Evolutionary conservation across 1,140 invertebrate species (phyloP).

Genomic region (Calycopis cecrops): DNA sequence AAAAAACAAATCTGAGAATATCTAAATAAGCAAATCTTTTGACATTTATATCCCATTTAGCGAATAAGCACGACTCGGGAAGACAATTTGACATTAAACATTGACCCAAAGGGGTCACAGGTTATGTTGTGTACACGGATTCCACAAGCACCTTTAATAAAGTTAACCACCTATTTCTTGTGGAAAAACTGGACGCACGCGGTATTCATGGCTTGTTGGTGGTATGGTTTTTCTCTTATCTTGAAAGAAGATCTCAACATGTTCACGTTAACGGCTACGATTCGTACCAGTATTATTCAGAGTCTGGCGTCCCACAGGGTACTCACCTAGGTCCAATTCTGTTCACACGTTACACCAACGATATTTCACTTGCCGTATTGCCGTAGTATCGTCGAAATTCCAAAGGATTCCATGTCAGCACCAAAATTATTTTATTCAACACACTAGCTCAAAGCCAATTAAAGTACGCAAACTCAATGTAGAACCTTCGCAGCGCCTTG

Average conservation of each 20-base stretch:
- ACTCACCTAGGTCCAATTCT: slow-evolving; percentile 3
- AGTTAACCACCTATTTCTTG: background rate
- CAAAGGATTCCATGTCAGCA: background rate
- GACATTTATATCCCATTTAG: background rate
- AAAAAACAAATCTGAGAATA: too few relatives aligned
- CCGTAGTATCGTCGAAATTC: background rate
- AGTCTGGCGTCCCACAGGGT: too few relatives aligned
- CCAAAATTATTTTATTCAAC: background rate
- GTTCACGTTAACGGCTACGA: too few relatives aligned
- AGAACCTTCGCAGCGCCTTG: background rate
- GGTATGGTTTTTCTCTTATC: background rate
- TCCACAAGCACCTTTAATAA: background rate
- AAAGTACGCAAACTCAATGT: background rate
- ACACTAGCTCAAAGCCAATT: background rate
- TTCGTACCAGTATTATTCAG: too few relatives aligned
- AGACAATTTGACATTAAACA: too few relatives aligned
- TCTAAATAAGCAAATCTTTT: background rate
- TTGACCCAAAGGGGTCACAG: too few relatives aligned
- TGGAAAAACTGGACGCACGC: background rate
- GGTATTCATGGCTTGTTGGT: background rate
- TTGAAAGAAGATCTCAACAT: background rate
- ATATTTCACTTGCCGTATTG: background rate
- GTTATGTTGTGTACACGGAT: too few relatives aligned
- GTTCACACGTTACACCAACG: slow-evolving; percentile 1
- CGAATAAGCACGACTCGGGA: background rate